Conservation (phyloP, 2,888 invertebrate species). For the Rutpela maculata region DNA sequence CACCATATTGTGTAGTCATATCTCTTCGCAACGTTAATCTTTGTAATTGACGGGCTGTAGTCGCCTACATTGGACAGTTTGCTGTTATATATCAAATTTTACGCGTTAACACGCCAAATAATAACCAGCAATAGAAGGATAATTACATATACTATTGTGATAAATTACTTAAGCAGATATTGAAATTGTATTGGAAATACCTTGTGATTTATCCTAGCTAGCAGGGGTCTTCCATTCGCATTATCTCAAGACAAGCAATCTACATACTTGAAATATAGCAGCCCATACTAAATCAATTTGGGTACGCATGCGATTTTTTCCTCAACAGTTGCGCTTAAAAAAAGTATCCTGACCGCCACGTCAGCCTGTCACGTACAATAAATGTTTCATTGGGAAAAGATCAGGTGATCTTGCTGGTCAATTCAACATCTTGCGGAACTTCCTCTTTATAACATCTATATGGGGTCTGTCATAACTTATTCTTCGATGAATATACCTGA, state of each 20-base stretch:
- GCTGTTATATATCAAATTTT: conserved; percentile 34
- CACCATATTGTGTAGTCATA: conserved; percentile 15
- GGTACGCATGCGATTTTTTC: no score
- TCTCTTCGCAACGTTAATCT: conserved; percentile 21
- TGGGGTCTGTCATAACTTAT: no score
- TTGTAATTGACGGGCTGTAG: conserved; percentile 23
- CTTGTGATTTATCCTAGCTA: neutral
- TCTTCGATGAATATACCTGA: no score
- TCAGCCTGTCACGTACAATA: no score
- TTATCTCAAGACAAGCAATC: neutral
- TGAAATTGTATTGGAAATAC: neutral
- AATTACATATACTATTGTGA: neutral
- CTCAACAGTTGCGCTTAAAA: no score
- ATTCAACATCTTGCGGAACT: no score
- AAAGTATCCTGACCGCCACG: no score
- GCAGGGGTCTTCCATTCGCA: neutral
- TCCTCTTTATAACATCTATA: no score
- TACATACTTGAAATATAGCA: no score
- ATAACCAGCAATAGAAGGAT: conserved; percentile 16
- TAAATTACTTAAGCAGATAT: conserved; percentile 6
- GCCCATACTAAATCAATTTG: no score
- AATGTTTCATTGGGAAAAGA: no score
- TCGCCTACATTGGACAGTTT: conserved; percentile 29
- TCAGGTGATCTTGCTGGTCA: no score
- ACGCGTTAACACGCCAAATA: conserved; percentile 19